Conservation (phyloP, 2,888 invertebrate genomes). For the Folsomia candida region DNA sequence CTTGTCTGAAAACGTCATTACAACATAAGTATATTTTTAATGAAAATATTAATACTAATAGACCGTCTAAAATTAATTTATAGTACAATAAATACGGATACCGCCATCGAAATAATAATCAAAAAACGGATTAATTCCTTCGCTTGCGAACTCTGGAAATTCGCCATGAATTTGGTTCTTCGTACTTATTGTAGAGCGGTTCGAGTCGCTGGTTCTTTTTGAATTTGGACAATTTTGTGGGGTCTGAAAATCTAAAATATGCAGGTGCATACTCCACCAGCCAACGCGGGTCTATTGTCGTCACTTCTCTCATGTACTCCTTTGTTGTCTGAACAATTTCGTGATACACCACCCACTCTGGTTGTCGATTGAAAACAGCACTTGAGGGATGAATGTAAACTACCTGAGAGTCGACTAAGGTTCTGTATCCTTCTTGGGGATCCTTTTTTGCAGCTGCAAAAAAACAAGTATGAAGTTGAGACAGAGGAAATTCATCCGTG, state of each 20-base stretch:
- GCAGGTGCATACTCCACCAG: slow-evolving; percentile 98
- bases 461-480: no score
- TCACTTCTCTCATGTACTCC: slow-evolving; percentile 98
- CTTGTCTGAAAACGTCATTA: no score
- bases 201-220: slow-evolving; percentile 98
- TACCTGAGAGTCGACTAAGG: slow-evolving; percentile 94
- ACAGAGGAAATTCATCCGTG: no score
- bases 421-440: slow-evolving; percentile 94
- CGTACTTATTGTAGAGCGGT: slow-evolving; percentile 97
- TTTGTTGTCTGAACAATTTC: slow-evolving; percentile 98
- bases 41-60: no score
- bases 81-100: no score
- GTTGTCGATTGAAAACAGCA: slow-evolving; percentile 95
- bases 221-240: slow-evolving; percentile 95
- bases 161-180: slow-evolving; percentile 98
- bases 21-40: no score
- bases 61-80: no score
- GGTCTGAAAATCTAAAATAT: slow-evolving; percentile 98
- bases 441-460: slow-evolving; percentile 99
- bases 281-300: slow-evolving; percentile 96
- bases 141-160: slow-evolving; percentile 88
- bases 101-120: no score
- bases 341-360: slow-evolving; percentile 99
- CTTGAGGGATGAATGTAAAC: slow-evolving; percentile 99
- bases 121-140: no score